Conservation (phyloP, 2,113 vertebrate species). For the Oryzias woworae region DNA sequence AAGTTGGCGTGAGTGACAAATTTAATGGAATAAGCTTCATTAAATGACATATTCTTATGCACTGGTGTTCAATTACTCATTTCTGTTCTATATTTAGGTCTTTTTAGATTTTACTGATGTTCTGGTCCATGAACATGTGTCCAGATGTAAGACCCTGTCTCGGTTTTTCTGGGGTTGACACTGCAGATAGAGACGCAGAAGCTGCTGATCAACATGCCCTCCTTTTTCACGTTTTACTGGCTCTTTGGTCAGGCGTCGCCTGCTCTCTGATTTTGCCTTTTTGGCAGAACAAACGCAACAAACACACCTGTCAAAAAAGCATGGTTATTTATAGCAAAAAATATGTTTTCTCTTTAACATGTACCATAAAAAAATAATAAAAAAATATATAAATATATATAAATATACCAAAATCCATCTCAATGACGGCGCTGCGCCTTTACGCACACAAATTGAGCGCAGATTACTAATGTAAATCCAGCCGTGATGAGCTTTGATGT, state of each 20-base stretch:
- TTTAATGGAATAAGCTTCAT: not conserved
- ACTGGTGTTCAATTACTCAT: not conserved
- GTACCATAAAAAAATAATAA: not conserved
- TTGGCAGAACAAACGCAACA: constrained; percentile 69
- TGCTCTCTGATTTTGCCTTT: constrained; percentile 66
- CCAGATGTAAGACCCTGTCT: constrained; percentile 55
- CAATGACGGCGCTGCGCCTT: constrained; percentile 41
- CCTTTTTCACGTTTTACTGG: constrained; percentile 59
- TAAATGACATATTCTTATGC: not conserved
- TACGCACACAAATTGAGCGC: constrained; percentile 54
- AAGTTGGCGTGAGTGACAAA: constrained; percentile 20
- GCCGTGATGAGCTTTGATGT: constrained; percentile 54
- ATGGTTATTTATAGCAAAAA: constrained; percentile 45
- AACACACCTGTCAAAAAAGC: constrained; percentile 73
- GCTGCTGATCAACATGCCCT: constrained; percentile 58
- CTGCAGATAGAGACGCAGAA: constrained; percentile 26
- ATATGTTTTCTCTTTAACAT: constrained; percentile 50
- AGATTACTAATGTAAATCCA: constrained; percentile 44
- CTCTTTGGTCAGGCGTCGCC: constrained; percentile 73
- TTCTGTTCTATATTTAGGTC: constrained; percentile 7
- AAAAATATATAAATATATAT: too few species aligned
- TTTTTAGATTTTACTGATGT: constrained; percentile 26
- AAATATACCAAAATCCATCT: constrained; percentile 43
- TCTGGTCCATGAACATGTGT: constrained; percentile 8
- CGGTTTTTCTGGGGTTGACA: constrained; percentile 31